Evolutionary conservation across 2,113 vertebrate species (phyloP).

Genomic region (Ochotona curzoniae): DNA sequence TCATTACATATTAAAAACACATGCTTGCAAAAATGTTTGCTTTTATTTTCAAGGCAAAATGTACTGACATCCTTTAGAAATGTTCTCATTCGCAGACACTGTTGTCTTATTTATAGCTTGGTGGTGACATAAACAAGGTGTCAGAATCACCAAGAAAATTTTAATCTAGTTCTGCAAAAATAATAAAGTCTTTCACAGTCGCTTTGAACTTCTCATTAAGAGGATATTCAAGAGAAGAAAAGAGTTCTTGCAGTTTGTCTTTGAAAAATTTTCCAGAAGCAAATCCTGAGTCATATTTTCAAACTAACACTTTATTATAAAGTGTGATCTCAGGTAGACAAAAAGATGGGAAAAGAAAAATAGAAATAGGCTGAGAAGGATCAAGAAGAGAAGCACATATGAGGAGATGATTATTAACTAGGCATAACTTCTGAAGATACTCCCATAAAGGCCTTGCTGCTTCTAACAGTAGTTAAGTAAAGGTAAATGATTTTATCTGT

Average conservation of each 20-base stretch:
- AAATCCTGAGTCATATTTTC: background rate
- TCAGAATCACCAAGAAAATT: background rate
- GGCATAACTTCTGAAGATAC: background rate
- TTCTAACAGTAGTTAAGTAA: background rate
- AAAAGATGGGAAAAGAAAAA: background rate
- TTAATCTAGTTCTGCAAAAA: background rate
- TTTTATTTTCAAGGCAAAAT: slow-evolving; percentile 47
- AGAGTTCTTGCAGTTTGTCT: background rate
- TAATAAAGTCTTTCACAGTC: background rate
- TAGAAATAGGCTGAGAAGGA: background rate
- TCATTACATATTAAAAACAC: slow-evolving; percentile 33
- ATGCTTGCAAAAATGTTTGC: slow-evolving; percentile 40
- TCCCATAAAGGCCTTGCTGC: background rate
- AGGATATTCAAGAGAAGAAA: slow-evolving; percentile 33
- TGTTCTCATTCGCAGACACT: background rate
- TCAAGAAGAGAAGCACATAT: background rate
- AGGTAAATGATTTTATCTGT: background rate
- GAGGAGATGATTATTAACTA: background rate
- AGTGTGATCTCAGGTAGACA: background rate
- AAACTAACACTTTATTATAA: background rate
- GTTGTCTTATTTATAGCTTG: background rate
- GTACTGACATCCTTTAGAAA: slow-evolving; percentile 5
- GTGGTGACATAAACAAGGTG: slow-evolving; percentile 7
- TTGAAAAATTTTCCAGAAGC: slow-evolving; percentile 1
- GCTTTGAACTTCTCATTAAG: slow-evolving; percentile 33